A percentile compares a stretch with the other conserved stretches of the same genome.
phyloP scores from a whole-genome alignment of 2,113 vertebrate species.

The Okapia johnstoni region DNA sequence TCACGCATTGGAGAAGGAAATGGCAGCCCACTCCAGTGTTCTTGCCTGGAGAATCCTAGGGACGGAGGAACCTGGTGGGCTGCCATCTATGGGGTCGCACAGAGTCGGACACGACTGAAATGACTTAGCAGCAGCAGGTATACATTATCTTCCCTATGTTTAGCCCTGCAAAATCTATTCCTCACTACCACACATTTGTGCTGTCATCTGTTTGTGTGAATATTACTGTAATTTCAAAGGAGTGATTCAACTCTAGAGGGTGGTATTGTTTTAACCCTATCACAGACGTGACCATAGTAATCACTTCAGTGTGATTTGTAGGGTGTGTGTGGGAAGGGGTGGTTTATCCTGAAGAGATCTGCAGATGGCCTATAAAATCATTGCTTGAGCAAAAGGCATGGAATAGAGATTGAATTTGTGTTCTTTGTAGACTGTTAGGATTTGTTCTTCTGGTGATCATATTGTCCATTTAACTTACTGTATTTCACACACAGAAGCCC shows the following conservation, averaged over 20 bases:
- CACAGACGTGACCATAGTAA: background rate
- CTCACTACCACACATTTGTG: background rate
- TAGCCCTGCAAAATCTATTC: background rate
- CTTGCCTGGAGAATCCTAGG: too few species aligned
- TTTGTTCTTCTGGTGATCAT: background rate
- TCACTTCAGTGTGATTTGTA: background rate
- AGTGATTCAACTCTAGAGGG: background rate
- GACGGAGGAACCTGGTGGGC: too few species aligned
- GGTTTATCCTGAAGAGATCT: background rate
- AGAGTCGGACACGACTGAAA: too few species aligned
- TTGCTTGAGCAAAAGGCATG: background rate
- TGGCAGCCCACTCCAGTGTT: too few species aligned
- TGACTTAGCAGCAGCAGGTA: too few species aligned
- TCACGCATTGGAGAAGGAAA: too few species aligned
- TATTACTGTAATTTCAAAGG: background rate
- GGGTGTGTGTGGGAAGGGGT: background rate
- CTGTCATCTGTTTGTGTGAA: background rate
- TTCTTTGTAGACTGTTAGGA: background rate
- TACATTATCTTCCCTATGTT: background rate
- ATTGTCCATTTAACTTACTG: constrained; percentile 10
- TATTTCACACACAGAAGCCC: background rate
- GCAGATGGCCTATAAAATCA: background rate
- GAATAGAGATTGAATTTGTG: background rate
- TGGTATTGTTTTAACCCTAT: background rate
- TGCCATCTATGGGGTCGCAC: too few species aligned